Evolutionary conservation across 2,113 vertebrate species (phyloP).

Genomic region (Panurus biarmicus): DNA sequence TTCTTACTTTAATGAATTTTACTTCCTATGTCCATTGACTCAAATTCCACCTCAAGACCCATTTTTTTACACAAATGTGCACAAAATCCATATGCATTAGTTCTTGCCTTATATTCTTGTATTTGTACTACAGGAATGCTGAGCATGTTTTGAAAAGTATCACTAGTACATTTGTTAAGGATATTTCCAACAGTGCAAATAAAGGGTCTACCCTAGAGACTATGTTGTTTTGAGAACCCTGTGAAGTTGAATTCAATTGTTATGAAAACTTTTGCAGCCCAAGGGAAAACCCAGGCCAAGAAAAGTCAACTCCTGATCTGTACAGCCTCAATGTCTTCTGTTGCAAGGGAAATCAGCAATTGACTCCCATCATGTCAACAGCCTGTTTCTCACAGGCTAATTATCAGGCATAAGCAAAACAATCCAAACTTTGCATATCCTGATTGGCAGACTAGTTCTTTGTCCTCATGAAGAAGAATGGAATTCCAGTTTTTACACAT

Average conservation of each 20-base stretch:
- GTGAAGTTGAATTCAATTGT: neutral
- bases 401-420: neutral
- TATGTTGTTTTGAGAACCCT: neutral
- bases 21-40: neutral
- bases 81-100: neutral
- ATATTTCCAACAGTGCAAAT: neutral
- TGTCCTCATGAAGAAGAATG: neutral
- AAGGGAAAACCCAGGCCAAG: neutral
- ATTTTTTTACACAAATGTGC: neutral
- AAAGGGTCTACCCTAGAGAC: neutral
- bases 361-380: rapidly evolving
- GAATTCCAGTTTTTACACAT: neutral
- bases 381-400: neutral
- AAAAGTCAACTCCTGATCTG: neutral
- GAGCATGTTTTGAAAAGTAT: neutral
- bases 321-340: neutral
- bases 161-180: neutral
- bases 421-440: neutral
- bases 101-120: neutral
- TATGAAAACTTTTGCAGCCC: neutral
- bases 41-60: neutral
- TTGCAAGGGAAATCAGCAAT: neutral
- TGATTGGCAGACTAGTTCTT: neutral
- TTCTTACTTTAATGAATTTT: neutral
- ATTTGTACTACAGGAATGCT: neutral